Conservation (phyloP, 2,888 invertebrate genomes). For the Augochlorella aurata region DNA sequence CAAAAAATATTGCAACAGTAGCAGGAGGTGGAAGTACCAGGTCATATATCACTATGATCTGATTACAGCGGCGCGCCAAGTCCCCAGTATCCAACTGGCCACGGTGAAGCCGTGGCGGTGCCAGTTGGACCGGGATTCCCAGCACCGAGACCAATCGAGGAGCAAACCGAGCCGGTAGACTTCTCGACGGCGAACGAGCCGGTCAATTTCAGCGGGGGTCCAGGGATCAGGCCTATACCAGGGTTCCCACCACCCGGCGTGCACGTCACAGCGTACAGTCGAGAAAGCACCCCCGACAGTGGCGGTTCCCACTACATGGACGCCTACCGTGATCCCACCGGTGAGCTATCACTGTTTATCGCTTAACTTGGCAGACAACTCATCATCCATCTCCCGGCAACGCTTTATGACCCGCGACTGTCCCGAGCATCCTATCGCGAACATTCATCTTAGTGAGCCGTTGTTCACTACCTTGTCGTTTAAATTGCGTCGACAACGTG, state of each 20-base stretch:
- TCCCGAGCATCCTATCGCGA: slow-evolving; percentile 23
- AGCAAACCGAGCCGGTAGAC: slow-evolving; percentile 89
- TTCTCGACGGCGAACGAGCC: slow-evolving; percentile 87
- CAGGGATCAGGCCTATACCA: slow-evolving; percentile 83
- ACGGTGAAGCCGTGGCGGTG: slow-evolving; percentile 83
- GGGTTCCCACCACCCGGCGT: slow-evolving; percentile 86
- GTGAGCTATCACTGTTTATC: slow-evolving; percentile 83
- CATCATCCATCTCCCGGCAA: slow-evolving; percentile 32
- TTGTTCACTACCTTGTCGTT: background rate
- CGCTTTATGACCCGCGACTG: slow-evolving; percentile 56
- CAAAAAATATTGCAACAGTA: background rate
- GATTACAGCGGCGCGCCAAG: slow-evolving; percentile 83
- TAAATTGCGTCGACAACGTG: background rate
- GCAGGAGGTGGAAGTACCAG: slow-evolving; percentile 25
- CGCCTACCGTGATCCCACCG: slow-evolving; percentile 92
- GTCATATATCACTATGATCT: slow-evolving; percentile 35
- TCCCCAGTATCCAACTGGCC: slow-evolving; percentile 84
- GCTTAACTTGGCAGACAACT: slow-evolving; percentile 43
- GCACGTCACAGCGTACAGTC: slow-evolving; percentile 85
- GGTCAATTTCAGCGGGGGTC: slow-evolving; percentile 84
- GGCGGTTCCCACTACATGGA: slow-evolving; percentile 95
- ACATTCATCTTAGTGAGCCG: slow-evolving; percentile 17
- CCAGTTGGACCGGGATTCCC: slow-evolving; percentile 84
- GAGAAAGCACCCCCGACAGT: slow-evolving; percentile 94
- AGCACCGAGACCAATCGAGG: slow-evolving; percentile 84